These are phyloP conservation scores for Blastomussa wellsi DNA, from an alignment of 92 coral and sea anemone genomes.

Conservation along the genomic window DNA sequence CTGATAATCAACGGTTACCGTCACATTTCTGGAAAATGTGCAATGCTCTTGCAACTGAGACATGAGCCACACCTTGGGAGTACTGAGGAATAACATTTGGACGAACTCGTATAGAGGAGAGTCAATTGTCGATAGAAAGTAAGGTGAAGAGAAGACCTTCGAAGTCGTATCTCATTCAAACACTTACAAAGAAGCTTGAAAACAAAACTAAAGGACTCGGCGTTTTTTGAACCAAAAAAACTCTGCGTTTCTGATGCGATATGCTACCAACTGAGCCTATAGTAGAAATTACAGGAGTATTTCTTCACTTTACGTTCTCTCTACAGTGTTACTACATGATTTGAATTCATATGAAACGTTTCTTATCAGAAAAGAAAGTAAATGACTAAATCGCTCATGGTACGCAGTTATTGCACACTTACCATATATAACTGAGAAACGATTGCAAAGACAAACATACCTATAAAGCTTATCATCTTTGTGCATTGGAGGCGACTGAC, in stretches of 20 bases:
- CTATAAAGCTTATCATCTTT: background rate
- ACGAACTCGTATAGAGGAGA: background rate
- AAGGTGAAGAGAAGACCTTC: background rate
- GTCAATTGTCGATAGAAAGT: background rate
- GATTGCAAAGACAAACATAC: background rate
- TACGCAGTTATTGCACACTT: background rate
- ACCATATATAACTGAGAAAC: background rate
- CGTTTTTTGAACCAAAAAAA: background rate
- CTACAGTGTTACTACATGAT: background rate
- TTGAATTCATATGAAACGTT: background rate
- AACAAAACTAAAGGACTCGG: background rate
- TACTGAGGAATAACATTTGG: too few species aligned
- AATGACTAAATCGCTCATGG: background rate
- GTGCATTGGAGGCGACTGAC: background rate
- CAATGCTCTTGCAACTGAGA: background rate
- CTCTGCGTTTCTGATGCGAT: background rate
- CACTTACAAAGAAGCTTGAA: background rate
- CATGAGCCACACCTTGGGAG: background rate
- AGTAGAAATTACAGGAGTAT: background rate
- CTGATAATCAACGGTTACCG: background rate
- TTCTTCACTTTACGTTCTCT: background rate
- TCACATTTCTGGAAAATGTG: background rate
- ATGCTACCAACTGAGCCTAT: background rate
- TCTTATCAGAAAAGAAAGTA: background rate
- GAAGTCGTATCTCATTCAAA: background rate